Percentiles rank a stretch among this genome's conserved stretches.
phyloP scores from a whole-genome alignment of 2,113 vertebrate species.

The Aegithalos caudatus region DNA sequence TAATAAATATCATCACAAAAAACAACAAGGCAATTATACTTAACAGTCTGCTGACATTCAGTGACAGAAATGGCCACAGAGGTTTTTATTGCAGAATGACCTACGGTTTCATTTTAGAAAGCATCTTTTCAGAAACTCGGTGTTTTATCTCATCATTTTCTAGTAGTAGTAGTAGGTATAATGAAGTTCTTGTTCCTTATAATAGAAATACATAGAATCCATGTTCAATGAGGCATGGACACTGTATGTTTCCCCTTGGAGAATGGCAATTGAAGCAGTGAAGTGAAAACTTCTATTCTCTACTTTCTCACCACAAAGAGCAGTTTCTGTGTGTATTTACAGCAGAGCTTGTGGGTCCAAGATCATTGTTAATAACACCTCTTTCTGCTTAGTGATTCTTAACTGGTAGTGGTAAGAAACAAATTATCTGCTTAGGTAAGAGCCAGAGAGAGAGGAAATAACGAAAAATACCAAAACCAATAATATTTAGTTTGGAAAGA shows the following conservation, averaged over 20 bases:
- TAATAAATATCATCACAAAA: constrained; percentile 25
- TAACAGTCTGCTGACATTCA: constrained; percentile 7
- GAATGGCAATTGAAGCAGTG: neutral
- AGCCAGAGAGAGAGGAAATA: neutral
- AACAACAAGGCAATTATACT: neutral
- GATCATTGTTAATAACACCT: neutral
- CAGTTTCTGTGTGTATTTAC: neutral
- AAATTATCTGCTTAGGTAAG: neutral
- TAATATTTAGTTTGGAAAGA: neutral
- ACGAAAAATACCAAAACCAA: neutral
- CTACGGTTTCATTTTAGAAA: neutral
- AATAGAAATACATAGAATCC: constrained; percentile 14
- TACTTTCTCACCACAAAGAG: neutral
- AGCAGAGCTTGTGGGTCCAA: neutral
- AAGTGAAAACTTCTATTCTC: neutral
- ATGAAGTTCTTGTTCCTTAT: constrained; percentile 9
- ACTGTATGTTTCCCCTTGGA: neutral
- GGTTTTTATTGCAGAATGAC: neutral
- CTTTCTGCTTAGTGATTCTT: neutral
- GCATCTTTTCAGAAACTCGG: neutral
- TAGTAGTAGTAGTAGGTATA: neutral
- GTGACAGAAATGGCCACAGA: neutral
- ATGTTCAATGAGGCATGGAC: neutral
- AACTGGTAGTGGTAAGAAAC: neutral
- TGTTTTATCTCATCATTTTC: constrained; percentile 17